Evolutionary conservation across 2,888 invertebrate species (phyloP).

Genomic region (Acholoe squamosa): DNA sequence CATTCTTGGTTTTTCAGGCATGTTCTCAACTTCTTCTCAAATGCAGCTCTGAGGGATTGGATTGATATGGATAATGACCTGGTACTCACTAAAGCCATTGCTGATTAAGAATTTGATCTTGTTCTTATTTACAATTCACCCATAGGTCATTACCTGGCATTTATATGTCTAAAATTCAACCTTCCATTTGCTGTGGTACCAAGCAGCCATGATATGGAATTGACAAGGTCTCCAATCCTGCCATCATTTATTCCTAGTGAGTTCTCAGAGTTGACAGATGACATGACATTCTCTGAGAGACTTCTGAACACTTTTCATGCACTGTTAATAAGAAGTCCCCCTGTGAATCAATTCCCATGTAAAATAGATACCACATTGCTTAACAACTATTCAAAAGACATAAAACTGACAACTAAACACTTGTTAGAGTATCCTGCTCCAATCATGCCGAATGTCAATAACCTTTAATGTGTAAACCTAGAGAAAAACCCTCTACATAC

Average conservation of each 20-base stretch:
- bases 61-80: conserved; percentile 26
- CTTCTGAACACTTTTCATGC: background rate
- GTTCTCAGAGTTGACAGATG: background rate
- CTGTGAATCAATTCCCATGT: background rate
- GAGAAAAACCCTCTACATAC: background rate
- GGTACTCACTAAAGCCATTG: background rate
- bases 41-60: background rate
- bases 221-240: conserved; percentile 18
- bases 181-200: conserved; percentile 45
- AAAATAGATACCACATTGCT: background rate
- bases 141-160: background rate
- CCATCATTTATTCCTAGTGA: conserved; percentile 40
- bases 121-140: conserved; percentile 27
- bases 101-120: conserved; percentile 59
- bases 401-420: background rate
- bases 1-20: background rate
- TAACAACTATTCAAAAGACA: conserved; percentile 26
- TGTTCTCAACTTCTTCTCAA: background rate
- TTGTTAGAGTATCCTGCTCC: conserved; percentile 36
- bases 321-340: background rate
- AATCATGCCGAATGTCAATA: conserved; percentile 45
- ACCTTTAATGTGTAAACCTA: conserved; percentile 44
- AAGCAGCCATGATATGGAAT: background rate
- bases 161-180: background rate
- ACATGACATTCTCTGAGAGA: conserved; percentile 51